phyloP scores from a whole-genome alignment of 2,888 invertebrate species.

The Drosophila rellima region DNA sequence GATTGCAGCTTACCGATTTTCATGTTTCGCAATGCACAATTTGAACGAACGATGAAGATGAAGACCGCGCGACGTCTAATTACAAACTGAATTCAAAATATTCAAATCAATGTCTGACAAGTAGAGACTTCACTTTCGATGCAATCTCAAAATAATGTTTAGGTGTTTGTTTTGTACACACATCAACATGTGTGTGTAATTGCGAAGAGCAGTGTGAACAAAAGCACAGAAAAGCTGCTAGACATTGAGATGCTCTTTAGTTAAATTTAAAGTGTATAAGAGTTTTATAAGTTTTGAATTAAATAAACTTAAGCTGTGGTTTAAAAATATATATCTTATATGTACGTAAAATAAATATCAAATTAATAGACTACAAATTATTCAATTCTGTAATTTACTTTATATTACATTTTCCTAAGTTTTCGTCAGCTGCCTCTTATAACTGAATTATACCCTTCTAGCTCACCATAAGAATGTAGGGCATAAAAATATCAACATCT shows the following conservation, averaged over 20 bases:
- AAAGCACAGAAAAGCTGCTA: slow-evolving; percentile 1
- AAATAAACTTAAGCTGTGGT: too few relatives aligned
- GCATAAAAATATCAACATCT: slow-evolving; percentile 9
- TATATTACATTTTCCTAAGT: neutral
- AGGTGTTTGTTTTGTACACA: slow-evolving; percentile 29
- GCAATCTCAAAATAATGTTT: slow-evolving; percentile 45
- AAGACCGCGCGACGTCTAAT: slow-evolving; percentile 49
- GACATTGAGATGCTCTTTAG: slow-evolving; percentile 3
- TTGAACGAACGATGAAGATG: slow-evolving; percentile 17
- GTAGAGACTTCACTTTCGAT: slow-evolving; percentile 56
- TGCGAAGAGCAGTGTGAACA: slow-evolving; percentile 40
- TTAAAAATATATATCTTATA: too few relatives aligned
- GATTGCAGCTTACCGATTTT: slow-evolving; percentile 69
- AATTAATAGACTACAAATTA: neutral
- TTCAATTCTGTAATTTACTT: neutral
- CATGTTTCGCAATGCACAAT: slow-evolving; percentile 42
- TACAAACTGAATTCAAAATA: slow-evolving; percentile 73
- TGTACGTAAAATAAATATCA: too few relatives aligned
- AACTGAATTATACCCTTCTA: neutral
- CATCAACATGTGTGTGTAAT: slow-evolving; percentile 14
- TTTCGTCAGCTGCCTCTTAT: neutral
- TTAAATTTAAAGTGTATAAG: neutral
- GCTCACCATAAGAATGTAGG: neutral
- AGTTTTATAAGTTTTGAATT: neutral
- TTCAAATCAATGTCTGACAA: slow-evolving; percentile 67